phyloP scores from a whole-genome alignment of 2,113 vertebrate species.

The Lichenostomus cassidix region DNA sequence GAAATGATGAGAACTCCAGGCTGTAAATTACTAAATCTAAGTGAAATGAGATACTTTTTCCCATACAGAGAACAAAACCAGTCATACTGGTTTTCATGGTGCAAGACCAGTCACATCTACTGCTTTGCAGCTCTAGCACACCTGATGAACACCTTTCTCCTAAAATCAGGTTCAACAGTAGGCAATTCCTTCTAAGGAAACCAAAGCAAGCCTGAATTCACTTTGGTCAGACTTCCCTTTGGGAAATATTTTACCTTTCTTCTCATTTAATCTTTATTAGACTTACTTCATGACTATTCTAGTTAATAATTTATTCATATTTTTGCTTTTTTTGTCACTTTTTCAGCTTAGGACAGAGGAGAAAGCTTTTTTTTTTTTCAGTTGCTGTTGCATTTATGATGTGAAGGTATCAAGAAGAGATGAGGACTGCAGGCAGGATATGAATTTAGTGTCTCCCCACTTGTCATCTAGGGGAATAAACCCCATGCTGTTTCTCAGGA shows the following conservation, averaged over 20 bases:
- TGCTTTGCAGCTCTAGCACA: background rate
- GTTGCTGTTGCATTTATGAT: background rate
- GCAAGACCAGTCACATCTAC: background rate
- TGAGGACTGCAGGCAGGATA: slow-evolving; percentile 8
- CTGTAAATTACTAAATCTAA: background rate
- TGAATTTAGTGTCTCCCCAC: background rate
- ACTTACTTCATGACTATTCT: background rate
- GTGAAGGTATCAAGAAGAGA: background rate
- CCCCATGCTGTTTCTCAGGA: background rate
- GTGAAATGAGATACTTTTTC: background rate
- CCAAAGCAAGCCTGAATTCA: background rate
- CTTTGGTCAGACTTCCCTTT: background rate
- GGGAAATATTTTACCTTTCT: background rate
- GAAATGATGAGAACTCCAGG: background rate
- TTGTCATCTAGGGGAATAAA: slow-evolving; percentile 1
- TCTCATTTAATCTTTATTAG: background rate
- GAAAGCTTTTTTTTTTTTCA: background rate
- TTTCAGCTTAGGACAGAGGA: background rate
- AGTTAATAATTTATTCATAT: background rate
- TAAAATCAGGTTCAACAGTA: background rate
- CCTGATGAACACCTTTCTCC: background rate
- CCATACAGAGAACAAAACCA: background rate
- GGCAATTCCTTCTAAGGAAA: background rate
- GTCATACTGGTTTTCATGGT: background rate
- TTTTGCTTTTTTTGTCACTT: background rate